phyloP scores from a whole-genome alignment of 2,113 vertebrate genomes.

The Lycocorax pyrrhopterus region DNA sequence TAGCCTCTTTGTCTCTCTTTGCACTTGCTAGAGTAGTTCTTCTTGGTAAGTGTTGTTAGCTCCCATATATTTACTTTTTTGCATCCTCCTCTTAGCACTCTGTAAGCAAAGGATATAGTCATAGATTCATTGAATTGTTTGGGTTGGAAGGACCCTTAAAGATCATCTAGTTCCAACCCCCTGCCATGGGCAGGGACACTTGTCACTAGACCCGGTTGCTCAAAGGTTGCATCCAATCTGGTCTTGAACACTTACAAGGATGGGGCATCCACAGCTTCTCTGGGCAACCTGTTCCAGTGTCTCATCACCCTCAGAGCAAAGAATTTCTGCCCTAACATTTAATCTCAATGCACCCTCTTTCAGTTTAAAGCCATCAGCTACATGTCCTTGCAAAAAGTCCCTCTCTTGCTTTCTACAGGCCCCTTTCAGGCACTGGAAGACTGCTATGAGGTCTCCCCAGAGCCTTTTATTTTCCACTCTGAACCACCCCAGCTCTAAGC shows the following conservation, averaged over 20 bases:
- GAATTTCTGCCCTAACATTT: not conserved
- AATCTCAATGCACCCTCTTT: not conserved
- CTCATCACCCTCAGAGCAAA: not conserved
- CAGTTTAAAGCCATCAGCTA: not conserved
- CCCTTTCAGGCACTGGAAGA: not conserved
- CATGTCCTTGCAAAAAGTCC: not conserved
- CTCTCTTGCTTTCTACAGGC: not conserved
- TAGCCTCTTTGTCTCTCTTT: not conserved
- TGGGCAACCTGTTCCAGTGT: not conserved
- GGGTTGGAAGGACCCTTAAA: not conserved
- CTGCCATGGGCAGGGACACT: too few species aligned
- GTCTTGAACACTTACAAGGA: not conserved
- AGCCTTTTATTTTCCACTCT: not conserved
- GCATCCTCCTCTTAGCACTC: not conserved
- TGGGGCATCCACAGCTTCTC: not conserved
- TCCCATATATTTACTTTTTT: not conserved
- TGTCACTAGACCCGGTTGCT: not conserved
- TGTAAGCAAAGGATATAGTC: not conserved
- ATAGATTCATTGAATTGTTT: rapidly evolving
- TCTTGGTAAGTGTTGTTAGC: not conserved
- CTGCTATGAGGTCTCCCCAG: not conserved
- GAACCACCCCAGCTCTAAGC: not conserved
- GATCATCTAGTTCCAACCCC: not conserved
- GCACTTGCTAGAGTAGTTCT: not conserved
- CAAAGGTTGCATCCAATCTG: not conserved